Base-by-base conservation (phyloP, 1,140 invertebrate species). In the Drosophila bipectinata region DNA sequence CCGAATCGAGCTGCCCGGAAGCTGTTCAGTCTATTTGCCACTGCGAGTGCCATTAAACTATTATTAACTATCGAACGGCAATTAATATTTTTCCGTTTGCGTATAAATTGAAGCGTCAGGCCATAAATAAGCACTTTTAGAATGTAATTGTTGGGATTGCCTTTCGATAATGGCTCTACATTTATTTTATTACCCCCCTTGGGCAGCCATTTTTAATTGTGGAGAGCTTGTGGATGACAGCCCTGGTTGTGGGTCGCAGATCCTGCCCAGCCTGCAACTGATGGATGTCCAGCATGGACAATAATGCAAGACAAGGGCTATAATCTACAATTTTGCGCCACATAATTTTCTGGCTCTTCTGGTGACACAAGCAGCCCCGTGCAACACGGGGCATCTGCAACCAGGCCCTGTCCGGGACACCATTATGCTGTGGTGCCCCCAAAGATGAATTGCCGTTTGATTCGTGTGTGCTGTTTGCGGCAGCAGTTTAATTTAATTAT, bases 401-500 rank as follows among this genome's bases (percentile, higher is more conserved):
- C 53, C 44, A 26, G 41, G 41, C 44, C 41, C 48, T 49, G 21
- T 41, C n/a, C 37, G 51, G 58, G 44, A 77, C 26, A 59, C 41
- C 66, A 68, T 32, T 44, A 59, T 58, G 30, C 2, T 18, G 57
- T 41, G 48, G 53, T 67, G 71, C 66, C 69, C 68, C 72, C 67
- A 67, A 84, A 88, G 88, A 90, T 90, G 87, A 90, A 90, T 88
- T 84, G 87, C 78, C 82, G 83, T 90, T 90, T 90, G 71, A 90
- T 78, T 90, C 87, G 80, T 90, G 85, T 90, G 85, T 82, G 73
- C 85, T 87, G 85, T 81, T 82, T 90, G 87, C 88, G 88, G 88
- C 88, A 81, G 74, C 77, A 90, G 85, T 90, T 90, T 90, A 90
- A 90, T 90, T 90, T 90, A 90, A 90, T 90, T 90, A 90, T 87